Percentiles rank a stretch among this genome's conserved stretches.
Conservation (phyloP, 2,888 invertebrate genomes). For the Thymelicus lineola region DNA sequence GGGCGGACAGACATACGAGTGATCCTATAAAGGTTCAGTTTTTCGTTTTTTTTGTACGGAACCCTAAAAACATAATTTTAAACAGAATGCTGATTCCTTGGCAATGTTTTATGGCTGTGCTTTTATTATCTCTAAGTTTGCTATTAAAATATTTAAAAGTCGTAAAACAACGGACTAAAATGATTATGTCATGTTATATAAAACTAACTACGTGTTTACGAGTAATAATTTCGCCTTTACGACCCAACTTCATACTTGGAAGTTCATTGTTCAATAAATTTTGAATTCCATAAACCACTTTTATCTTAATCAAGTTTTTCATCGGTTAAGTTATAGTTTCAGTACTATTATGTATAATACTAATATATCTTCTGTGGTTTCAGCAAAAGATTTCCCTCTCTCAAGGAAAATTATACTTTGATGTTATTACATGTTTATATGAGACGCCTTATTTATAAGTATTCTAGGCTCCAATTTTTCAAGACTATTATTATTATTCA, state of each 20-base stretch:
- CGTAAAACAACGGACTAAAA: conserved; percentile 27
- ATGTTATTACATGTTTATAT: no score
- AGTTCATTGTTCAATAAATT: conserved; percentile 21
- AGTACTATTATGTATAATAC: no score
- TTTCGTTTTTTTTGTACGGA: no score
- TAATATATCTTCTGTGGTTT: no score
- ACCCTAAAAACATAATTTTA: no score
- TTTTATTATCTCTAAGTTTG: neutral
- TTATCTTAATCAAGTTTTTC: conserved; percentile 17
- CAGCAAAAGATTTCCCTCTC: no score
- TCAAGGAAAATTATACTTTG: no score
- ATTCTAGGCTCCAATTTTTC: no score
- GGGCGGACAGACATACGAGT: no score
- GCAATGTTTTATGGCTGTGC: neutral
- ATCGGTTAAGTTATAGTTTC: neutral
- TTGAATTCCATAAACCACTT: conserved; percentile 23
- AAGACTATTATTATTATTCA: no score
- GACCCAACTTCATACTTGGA: conserved; percentile 19
- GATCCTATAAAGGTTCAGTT: no score
- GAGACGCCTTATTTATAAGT: no score
- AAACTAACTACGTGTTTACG: conserved; percentile 30
- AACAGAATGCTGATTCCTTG: neutral
- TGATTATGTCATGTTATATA: conserved; percentile 34
- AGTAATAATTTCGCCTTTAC: conserved; percentile 31
- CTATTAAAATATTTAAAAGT: conserved; percentile 29